Evolutionary conservation across 2,113 vertebrate genomes (phyloP).

Genomic region (Trogon melanurus): DNA sequence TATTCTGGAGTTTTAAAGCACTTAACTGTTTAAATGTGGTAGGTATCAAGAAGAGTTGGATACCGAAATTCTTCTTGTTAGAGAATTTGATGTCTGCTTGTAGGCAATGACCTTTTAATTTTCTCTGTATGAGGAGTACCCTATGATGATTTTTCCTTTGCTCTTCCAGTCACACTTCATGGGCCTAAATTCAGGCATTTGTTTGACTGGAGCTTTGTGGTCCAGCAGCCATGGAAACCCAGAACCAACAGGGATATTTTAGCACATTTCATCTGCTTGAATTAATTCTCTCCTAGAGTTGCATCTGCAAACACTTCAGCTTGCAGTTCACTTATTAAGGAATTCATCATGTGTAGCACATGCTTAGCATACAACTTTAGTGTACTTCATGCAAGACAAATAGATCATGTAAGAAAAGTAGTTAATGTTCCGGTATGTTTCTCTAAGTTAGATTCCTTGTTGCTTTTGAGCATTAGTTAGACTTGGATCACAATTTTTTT

Average conservation of each 20-base stretch:
- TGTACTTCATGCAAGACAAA: not conserved
- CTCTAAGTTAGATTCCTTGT: not conserved
- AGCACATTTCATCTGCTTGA: not conserved
- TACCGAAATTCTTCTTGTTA: not conserved
- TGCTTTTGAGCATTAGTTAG: not conserved
- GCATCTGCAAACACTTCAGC: not conserved
- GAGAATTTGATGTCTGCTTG: not conserved
- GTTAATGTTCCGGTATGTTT: not conserved
- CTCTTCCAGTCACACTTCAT: not conserved
- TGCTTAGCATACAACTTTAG: not conserved
- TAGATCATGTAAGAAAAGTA: not conserved
- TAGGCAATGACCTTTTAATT: not conserved
- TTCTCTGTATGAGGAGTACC: not conserved
- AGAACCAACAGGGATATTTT: not conserved
- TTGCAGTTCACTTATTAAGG: not conserved
- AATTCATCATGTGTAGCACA: not conserved
- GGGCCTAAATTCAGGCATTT: not conserved
- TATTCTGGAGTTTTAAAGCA: not conserved
- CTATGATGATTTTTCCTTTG: not conserved
- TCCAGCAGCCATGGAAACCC: not conserved
- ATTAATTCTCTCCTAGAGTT: not conserved
- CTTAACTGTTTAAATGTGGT: not conserved
- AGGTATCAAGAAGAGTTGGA: not conserved
- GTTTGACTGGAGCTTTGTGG: not conserved
- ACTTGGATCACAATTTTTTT: not conserved